Conservation (phyloP, 2,888 invertebrate genomes). For the Protophormia terraenovae region DNA sequence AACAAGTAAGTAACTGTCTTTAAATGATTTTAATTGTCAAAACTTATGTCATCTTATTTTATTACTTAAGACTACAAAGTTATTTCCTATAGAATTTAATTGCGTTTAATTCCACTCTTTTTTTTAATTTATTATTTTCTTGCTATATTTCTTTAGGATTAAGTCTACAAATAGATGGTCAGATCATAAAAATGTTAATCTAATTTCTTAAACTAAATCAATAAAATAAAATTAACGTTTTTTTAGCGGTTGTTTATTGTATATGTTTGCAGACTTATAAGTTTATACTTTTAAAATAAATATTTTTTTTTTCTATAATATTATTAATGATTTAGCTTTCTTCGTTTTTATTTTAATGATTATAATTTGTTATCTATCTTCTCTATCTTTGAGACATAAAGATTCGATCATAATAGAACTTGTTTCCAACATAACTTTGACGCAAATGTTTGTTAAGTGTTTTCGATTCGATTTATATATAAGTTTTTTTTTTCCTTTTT, state of each 20-base stretch:
- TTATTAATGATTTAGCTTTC: slow-evolving; percentile 36
- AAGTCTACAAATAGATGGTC: too few relatives aligned
- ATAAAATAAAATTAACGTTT: slow-evolving; percentile 17
- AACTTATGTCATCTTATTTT: background rate
- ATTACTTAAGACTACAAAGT: background rate
- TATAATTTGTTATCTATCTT: slow-evolving; percentile 19
- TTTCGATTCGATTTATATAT: background rate
- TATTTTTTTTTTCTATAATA: background rate
- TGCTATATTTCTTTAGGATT: too few relatives aligned
- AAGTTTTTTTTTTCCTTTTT: background rate
- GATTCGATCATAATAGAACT: slow-evolving; percentile 31
- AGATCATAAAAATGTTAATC: slow-evolving; percentile 20
- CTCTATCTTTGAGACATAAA: background rate
- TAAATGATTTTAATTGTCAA: background rate
- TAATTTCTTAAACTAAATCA: slow-evolving; percentile 15
- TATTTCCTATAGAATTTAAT: background rate
- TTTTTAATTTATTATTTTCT: background rate
- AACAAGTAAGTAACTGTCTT: slow-evolving; percentile 19
- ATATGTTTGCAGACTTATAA: background rate
- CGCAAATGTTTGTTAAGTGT: slow-evolving; percentile 5
- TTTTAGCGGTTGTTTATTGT: slow-evolving; percentile 14
- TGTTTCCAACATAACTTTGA: slow-evolving; percentile 32
- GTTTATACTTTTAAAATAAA: background rate
- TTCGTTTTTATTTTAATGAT: slow-evolving; percentile 24
- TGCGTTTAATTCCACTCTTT: background rate